Evolutionary conservation across 1,140 invertebrate species (phyloP).

Genomic region (Caenorhabditis brenneri): DNA sequence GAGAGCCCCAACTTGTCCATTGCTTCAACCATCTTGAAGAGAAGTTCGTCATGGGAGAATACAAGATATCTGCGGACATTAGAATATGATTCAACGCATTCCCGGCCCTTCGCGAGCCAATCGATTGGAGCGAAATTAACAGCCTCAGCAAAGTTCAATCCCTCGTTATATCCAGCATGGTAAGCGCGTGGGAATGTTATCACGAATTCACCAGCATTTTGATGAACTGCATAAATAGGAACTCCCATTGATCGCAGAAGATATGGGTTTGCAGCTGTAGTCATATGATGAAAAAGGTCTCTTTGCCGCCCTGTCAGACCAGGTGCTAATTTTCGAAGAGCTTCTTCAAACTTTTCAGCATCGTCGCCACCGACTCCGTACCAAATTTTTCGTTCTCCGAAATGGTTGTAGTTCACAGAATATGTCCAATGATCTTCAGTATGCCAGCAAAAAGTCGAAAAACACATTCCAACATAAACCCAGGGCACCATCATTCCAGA

Average conservation of each 20-base stretch:
- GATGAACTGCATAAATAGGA: constrained; percentile 42
- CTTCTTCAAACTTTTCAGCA: constrained; percentile 89
- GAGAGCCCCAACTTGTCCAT: constrained; percentile 84
- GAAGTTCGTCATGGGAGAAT: constrained; percentile 97
- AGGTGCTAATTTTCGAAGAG: constrained; percentile 91
- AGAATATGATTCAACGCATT: constrained; percentile 93
- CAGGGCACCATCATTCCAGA: constrained; percentile 87
- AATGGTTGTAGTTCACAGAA: constrained; percentile 98
- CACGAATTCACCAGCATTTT: constrained; percentile 93
- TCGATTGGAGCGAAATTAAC: constrained; percentile 99
- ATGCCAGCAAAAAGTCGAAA: constrained; percentile 98
- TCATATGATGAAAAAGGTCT: constrained; percentile 93
- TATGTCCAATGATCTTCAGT: constrained; percentile 99
- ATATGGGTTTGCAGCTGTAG: constrained; percentile 99
- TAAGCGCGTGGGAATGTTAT: constrained; percentile 98
- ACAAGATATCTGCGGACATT: constrained; percentile 90
- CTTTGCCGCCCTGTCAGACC: constrained; percentile 93
- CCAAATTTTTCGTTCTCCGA: constrained; percentile 78
- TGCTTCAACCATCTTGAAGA: constrained; percentile 94
- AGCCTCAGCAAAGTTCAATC: constrained; percentile 99
- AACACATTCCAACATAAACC: constrained; percentile 99
- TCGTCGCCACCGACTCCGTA: constrained; percentile 92
- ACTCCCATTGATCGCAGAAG: constrained; percentile 85
- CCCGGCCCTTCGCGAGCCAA: constrained; percentile 92
- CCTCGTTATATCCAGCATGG: constrained; percentile 99